Base-by-base conservation (phyloP, 2,888 invertebrate species). In the Halocaridina rubra region DNA sequence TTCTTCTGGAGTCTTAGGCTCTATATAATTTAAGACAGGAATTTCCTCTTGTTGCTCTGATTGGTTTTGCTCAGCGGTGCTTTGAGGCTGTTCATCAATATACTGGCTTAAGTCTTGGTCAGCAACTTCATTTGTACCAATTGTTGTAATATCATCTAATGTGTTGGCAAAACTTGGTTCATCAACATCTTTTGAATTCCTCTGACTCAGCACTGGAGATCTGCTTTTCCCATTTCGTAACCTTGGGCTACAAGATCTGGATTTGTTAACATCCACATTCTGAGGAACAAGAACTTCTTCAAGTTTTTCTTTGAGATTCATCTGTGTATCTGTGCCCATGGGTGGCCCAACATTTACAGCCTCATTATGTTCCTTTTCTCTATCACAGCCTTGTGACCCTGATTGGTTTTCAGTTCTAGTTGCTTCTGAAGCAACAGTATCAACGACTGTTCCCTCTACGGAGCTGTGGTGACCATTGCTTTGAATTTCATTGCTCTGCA, bases 121-220 rank as follows among this genome's bases (percentile, higher is more conserved):
- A 13, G 85, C 87, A 3, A 87, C 85, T 46, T 87, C 87, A 64
- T 87, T 85, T n/a, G 87, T 87, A 4, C 80, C 82, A 79, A 87
- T 85, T 7, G 87, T 87, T 24, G 82, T 72, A 39, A 87, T 81
- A 24, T 85, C 87, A 53, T 87, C 87, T 29, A 87, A 72, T 19
- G 87, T 87, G 30, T 87, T 87, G 27, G 87, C 87, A 71, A 84
- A 87, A 59, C 87, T 87, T 32, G 81, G 81, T 4, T 85, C 85
- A 32, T 87, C 87, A 19, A 22, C 80, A n/a, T 87, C 87, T 29
- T 53, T 59, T 24, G 81, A 81, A 16, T 84, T 80, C 32, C 74
- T 8, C 19, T 39, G 77, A 27, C 77, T 78, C 39, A 59, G 82
- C 2, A 61, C 69, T 7, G 82, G 82, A n/a, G 82, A 84, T 71